Evolutionary conservation across 2,113 vertebrate genomes (phyloP).

Genomic region (Hyperoodon ampullatus): DNA sequence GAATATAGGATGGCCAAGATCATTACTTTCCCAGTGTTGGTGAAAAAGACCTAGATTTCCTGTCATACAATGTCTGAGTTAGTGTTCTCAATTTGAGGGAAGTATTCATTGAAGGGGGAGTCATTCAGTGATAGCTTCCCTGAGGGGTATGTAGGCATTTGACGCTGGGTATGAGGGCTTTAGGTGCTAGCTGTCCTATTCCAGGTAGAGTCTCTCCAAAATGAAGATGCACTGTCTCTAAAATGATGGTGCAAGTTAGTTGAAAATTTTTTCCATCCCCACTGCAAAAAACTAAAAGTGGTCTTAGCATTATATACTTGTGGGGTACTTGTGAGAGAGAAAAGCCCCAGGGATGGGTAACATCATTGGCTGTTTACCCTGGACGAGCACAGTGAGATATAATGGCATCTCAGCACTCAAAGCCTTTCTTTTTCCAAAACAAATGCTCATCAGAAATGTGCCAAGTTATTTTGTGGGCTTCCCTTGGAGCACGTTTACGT

Average conservation of each 20-base stretch:
- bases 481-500: slow-evolving; percentile 49
- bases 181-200: neutral
- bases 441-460: neutral
- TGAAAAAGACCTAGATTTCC: neutral
- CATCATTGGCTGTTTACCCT: neutral
- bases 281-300: neutral
- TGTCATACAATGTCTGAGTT: neutral
- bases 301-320: neutral
- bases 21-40: neutral
- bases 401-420: neutral
- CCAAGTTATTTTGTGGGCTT: slow-evolving; percentile 36
- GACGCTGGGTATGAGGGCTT: neutral
- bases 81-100: neutral
- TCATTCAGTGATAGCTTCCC: neutral
- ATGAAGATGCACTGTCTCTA: neutral
- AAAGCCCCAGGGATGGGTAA: neutral
- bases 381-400: neutral
- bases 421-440: neutral
- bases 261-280: neutral
- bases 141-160: neutral
- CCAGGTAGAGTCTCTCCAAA: neutral
- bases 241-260: neutral
- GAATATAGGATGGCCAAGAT: neutral
- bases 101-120: neutral
- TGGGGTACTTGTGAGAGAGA: neutral